Conservation (phyloP, 2,888 invertebrate species). For the Hypercompe scribonia region DNA sequence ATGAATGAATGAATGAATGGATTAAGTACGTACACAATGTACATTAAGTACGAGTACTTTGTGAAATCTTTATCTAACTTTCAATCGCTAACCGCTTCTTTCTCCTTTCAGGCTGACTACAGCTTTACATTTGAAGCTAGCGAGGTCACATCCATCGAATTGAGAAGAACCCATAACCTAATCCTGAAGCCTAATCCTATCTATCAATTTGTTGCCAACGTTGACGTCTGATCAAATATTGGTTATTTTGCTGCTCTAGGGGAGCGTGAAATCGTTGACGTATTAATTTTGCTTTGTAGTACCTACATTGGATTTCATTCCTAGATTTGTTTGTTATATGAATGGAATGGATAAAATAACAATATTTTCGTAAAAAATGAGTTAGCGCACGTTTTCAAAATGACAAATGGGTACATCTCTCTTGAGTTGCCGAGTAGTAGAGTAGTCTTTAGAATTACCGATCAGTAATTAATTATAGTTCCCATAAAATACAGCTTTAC, state of each 20-base stretch:
- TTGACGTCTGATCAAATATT: slow-evolving; percentile 35
- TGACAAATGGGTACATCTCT: neutral
- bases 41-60: too few relatives aligned
- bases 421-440: too few relatives aligned
- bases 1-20: too few relatives aligned
- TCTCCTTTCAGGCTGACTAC: neutral
- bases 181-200: slow-evolving; percentile 44
- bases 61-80: neutral
- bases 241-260: slow-evolving; percentile 7
- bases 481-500: neutral
- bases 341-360: neutral
- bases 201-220: slow-evolving; percentile 44
- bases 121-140: slow-evolving; percentile 13
- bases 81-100: neutral
- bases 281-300: neutral
- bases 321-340: neutral
- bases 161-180: slow-evolving; percentile 41
- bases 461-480: too few relatives aligned
- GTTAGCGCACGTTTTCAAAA: neutral
- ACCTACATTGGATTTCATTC: slow-evolving; percentile 3
- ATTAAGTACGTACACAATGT: too few relatives aligned
- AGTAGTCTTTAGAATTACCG: too few relatives aligned
- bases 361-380: neutral
- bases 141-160: slow-evolving; percentile 19
- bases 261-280: slow-evolving; percentile 7